These are phyloP conservation scores for Pseudonaja textilis DNA, from an alignment of 2,113 vertebrate genomes.

Conservation along the genomic window DNA sequence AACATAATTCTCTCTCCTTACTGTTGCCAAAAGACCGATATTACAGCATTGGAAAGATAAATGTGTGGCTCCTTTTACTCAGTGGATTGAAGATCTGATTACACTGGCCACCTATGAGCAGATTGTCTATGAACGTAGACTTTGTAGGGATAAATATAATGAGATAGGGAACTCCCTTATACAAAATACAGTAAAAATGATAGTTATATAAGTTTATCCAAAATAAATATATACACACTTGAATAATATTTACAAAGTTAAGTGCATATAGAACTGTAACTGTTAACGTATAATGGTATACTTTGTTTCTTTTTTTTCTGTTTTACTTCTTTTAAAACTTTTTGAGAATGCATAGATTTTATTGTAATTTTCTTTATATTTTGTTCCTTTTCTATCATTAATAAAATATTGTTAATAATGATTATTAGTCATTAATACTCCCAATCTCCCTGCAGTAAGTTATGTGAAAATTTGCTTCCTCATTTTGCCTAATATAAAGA, in stretches of 20 bases:
- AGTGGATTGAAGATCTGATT: no score
- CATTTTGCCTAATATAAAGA: background rate
- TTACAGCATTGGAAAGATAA: background rate
- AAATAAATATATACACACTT: background rate
- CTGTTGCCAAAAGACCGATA: background rate
- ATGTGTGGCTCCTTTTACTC: no score
- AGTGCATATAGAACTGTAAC: background rate
- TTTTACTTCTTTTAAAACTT: no score
- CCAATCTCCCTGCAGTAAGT: background rate
- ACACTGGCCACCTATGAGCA: background rate
- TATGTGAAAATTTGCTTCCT: background rate
- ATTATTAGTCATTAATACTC: background rate
- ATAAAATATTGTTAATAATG: no score
- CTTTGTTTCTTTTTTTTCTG: no score
- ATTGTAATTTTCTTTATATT: no score
- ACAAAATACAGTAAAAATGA: background rate
- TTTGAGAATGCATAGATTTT: no score
- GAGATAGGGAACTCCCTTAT: background rate
- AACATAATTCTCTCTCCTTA: background rate
- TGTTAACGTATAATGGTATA: no score
- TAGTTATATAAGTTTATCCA: background rate
- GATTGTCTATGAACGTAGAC: background rate
- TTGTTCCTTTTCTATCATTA: no score
- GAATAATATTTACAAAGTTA: background rate
- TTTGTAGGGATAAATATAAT: background rate